Conservation (phyloP, 2,888 invertebrate species). For the Melolontha melolontha region DNA sequence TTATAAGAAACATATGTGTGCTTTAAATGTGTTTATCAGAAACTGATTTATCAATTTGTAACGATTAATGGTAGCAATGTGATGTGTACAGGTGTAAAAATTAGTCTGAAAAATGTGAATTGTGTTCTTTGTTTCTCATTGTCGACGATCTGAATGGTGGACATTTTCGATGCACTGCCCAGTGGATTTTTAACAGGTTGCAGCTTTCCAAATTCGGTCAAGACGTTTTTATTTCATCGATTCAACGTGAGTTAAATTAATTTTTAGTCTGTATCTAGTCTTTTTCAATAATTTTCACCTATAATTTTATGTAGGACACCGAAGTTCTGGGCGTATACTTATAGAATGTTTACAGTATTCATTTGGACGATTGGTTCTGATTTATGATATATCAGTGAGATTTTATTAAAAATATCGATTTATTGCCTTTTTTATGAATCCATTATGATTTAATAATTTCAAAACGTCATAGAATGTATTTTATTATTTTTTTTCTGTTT, state of each 20-base stretch:
- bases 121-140: slow-evolving; percentile 61
- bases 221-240: not conserved
- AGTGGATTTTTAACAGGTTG: slow-evolving; percentile 43
- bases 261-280: not conserved
- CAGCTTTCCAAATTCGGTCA: slow-evolving; percentile 6
- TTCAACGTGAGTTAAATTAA: slow-evolving; percentile 23
- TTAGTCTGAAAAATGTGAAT: slow-evolving; percentile 62
- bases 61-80: slow-evolving; percentile 21
- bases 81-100: slow-evolving; percentile 54
- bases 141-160: slow-evolving; percentile 59
- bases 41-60: slow-evolving; percentile 20
- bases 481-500: not conserved
- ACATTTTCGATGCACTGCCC: slow-evolving; percentile 48
- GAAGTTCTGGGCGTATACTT: slow-evolving; percentile 61
- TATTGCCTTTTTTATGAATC: slow-evolving; percentile 46
- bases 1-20: slow-evolving; percentile 20
- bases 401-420: slow-evolving; percentile 63
- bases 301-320: slow-evolving; percentile 60
- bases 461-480: slow-evolving; percentile 10
- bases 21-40: slow-evolving; percentile 26
- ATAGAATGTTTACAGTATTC: slow-evolving; percentile 60
- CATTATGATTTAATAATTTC: slow-evolving; percentile 42
- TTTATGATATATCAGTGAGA: slow-evolving; percentile 49
- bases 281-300: slow-evolving; percentile 53
- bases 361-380: slow-evolving; percentile 55